Conservation (phyloP, 2,113 vertebrate genomes). For the Toxostoma redivivum region DNA sequence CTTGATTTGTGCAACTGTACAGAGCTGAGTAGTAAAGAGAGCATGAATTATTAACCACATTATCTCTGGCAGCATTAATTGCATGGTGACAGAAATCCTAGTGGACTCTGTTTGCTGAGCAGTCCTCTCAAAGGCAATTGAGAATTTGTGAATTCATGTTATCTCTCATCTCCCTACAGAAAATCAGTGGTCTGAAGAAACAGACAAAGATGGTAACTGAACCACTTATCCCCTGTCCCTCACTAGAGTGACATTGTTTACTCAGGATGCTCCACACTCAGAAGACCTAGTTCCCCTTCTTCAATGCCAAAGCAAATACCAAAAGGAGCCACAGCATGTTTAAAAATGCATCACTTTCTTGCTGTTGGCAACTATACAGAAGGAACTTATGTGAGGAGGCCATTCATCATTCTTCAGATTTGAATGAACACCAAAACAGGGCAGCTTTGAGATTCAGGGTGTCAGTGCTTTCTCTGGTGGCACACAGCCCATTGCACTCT, state of each 20-base stretch:
- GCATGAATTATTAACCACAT: neutral
- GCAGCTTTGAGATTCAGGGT: neutral
- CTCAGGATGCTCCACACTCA: neutral
- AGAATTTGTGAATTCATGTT: neutral
- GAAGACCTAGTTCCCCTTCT: neutral
- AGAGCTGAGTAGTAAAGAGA: neutral
- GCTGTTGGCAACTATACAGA: neutral
- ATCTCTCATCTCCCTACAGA: neutral
- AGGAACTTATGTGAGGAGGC: neutral
- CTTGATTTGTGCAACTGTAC: neutral
- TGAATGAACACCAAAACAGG: neutral
- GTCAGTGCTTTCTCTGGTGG: neutral
- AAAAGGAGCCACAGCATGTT: neutral
- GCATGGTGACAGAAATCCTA: neutral
- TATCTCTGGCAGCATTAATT: conserved; percentile 5
- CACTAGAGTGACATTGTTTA: neutral
- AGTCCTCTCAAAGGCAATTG: neutral
- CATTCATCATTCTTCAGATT: neutral
- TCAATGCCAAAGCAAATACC: conserved; percentile 1
- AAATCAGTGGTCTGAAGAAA: neutral
- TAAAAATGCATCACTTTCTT: conserved; percentile 9
- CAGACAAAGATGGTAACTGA: neutral
- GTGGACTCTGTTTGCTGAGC: neutral
- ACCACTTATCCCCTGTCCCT: neutral
- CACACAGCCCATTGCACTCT: neutral